These are phyloP conservation scores for Steinernema feltiae DNA, from an alignment of 1,140 invertebrate species.

Conservation along the genomic window DNA sequence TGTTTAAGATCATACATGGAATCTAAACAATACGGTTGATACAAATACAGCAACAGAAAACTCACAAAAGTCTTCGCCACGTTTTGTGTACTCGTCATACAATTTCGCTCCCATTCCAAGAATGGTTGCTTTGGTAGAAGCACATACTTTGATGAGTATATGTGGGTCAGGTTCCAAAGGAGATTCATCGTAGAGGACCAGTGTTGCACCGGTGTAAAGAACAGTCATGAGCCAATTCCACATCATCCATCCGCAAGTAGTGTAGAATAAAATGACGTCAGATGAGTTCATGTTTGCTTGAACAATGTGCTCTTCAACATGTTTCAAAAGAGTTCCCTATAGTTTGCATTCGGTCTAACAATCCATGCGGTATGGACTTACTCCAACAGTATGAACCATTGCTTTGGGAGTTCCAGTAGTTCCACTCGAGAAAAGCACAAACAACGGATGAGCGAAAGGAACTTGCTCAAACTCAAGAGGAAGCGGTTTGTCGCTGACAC, in stretches of 20 bases:
- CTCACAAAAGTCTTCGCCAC: slow-evolving; percentile 45
- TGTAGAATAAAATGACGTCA: slow-evolving; percentile 66
- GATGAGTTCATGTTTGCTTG: slow-evolving; percentile 62
- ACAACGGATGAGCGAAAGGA: slow-evolving; percentile 66
- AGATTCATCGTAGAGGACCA: slow-evolving; percentile 66
- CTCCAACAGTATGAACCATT: slow-evolving; percentile 66
- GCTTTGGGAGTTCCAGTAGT: slow-evolving; percentile 67
- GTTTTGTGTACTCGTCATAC: slow-evolving; percentile 61
- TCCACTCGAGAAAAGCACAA: slow-evolving; percentile 66
- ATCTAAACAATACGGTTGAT: slow-evolving; percentile 25
- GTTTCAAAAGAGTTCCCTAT: slow-evolving; percentile 65
- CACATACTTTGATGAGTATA: slow-evolving; percentile 64
- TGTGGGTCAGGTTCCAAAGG: slow-evolving; percentile 62
- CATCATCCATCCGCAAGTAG: slow-evolving; percentile 68
- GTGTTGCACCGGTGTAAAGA: slow-evolving; percentile 59
- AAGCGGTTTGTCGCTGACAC: slow-evolving; percentile 7
- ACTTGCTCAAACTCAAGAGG: slow-evolving; percentile 62
- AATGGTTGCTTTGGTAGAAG: slow-evolving; percentile 63
- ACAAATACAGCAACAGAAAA: background rate
- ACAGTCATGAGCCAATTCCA: slow-evolving; percentile 65
- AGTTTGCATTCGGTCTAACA: slow-evolving; percentile 37
- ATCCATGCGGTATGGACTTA: slow-evolving; percentile 51
- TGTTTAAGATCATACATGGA: slow-evolving; percentile 56
- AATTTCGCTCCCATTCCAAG: slow-evolving; percentile 66
- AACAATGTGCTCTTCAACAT: slow-evolving; percentile 64